Conservation (phyloP, 2,888 invertebrate genomes). For the Ennomos quercinarius region DNA sequence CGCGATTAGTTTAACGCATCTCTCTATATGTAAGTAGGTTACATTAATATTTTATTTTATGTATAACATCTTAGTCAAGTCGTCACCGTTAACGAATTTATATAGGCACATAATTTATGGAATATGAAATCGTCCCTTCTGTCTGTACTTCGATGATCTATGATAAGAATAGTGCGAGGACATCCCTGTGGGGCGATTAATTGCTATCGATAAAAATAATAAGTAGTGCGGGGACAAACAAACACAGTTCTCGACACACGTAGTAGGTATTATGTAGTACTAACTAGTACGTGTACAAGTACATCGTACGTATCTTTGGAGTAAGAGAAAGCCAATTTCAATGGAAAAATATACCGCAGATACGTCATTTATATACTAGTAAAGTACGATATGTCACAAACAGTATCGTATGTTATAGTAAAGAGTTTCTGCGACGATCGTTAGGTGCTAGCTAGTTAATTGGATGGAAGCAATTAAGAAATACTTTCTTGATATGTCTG, state of each 20-base stretch:
- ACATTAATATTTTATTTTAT: too few relatives aligned
- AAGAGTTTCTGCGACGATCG: conserved; percentile 3
- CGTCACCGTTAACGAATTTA: conserved; percentile 11
- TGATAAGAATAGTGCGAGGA: conserved; percentile 44
- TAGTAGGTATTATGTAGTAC: too few relatives aligned
- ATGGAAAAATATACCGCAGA: too few relatives aligned
- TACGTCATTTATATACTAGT: too few relatives aligned
- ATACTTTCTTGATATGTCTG: conserved; percentile 13
- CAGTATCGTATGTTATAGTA: not conserved
- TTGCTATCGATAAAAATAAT: conserved; percentile 50
- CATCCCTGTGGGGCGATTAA: conserved; percentile 49
- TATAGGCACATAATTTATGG: conserved; percentile 15
- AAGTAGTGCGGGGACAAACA: conserved; percentile 26
- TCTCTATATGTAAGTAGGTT: too few relatives aligned
- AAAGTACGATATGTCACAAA: not conserved
- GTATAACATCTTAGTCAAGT: too few relatives aligned
- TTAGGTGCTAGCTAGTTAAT: conserved; percentile 15
- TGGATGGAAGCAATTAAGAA: conserved; percentile 22
- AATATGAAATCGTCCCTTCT: conserved; percentile 41
- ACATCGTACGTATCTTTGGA: not conserved
- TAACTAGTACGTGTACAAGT: not conserved
- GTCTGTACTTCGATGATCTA: conserved; percentile 45
- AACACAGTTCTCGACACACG: conserved; percentile 6
- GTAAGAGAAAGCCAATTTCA: too few relatives aligned
- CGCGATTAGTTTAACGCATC: too few relatives aligned